phyloP scores from a whole-genome alignment of 2,113 vertebrate species.

The Crotalus horridus region DNA sequence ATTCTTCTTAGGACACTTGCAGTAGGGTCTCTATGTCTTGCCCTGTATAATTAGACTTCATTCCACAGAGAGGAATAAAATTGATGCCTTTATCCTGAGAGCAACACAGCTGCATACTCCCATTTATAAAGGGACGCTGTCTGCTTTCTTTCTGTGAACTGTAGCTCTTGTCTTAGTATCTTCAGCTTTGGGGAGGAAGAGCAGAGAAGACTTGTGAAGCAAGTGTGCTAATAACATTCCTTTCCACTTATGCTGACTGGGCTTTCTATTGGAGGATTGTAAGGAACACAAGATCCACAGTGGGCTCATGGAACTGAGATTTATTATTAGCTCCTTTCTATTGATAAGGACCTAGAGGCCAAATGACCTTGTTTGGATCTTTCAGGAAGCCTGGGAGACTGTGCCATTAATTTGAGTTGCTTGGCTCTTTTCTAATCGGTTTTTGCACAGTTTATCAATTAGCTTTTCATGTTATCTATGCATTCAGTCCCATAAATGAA shows the following conservation, averaged over 20 bases:
- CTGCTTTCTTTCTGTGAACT: conserved; percentile 51
- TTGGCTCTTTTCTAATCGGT: neutral
- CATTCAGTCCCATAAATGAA: neutral
- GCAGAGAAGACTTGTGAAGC: conserved; percentile 48
- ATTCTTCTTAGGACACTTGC: conserved; percentile 70
- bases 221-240: conserved; percentile 53
- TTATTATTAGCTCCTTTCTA: conserved; percentile 43
- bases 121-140: conserved; percentile 72
- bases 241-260: conserved; percentile 46
- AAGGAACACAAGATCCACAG: conserved; percentile 46
- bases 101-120: conserved; percentile 69
- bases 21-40: conserved; percentile 69
- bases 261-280: conserved; percentile 48
- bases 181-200: conserved; percentile 49
- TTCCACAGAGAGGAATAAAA: conserved; percentile 65
- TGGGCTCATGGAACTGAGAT: conserved; percentile 1
- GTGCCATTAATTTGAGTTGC: neutral
- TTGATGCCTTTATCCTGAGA: conserved; percentile 69
- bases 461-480: neutral
- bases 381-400: conserved; percentile 21
- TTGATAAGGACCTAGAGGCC: conserved; percentile 19
- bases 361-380: conserved; percentile 4
- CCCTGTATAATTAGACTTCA: conserved; percentile 68
- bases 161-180: conserved; percentile 38
- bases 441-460: neutral